phyloP scores from a whole-genome alignment of 2,888 invertebrate genomes.

The Agrotis exclamationis region DNA sequence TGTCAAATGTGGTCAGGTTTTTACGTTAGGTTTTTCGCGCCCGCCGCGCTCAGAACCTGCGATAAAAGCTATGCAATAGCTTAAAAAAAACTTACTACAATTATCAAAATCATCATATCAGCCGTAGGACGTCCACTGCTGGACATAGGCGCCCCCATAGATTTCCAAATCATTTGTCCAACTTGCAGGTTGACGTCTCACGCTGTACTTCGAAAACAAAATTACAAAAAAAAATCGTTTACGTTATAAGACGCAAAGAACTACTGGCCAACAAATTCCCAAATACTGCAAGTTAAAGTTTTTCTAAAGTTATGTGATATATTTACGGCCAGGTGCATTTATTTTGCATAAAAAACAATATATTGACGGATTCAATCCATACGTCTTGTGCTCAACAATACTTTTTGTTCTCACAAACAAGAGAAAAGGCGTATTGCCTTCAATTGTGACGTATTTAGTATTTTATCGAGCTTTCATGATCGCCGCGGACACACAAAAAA shows the following conservation, averaged over 20 bases:
- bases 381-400: slow-evolving; percentile 21
- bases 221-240: not conserved
- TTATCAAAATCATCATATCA: too few relatives aligned
- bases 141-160: too few relatives aligned
- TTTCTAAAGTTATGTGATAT: slow-evolving; percentile 4
- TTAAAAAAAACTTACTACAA: too few relatives aligned
- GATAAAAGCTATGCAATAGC: too few relatives aligned
- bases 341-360: slow-evolving; percentile 32
- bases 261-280: not conserved
- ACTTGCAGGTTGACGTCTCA: too few relatives aligned
- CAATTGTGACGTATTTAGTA: slow-evolving; percentile 46
- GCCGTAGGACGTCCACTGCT: too few relatives aligned
- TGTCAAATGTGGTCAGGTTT: too few relatives aligned
- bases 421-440: slow-evolving; percentile 47
- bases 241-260: not conserved
- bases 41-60: too few relatives aligned
- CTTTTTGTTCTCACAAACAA: slow-evolving; percentile 45
- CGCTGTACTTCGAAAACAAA: too few relatives aligned
- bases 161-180: too few relatives aligned
- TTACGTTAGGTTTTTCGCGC: too few relatives aligned
- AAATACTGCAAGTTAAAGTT: not conserved
- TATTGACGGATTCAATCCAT: slow-evolving; percentile 22
- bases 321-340: not conserved
- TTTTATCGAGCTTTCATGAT: slow-evolving; percentile 57
- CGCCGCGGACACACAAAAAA: slow-evolving; percentile 57